Conservation (phyloP, 2,888 invertebrate species). For the Mythimna pallens region DNA sequence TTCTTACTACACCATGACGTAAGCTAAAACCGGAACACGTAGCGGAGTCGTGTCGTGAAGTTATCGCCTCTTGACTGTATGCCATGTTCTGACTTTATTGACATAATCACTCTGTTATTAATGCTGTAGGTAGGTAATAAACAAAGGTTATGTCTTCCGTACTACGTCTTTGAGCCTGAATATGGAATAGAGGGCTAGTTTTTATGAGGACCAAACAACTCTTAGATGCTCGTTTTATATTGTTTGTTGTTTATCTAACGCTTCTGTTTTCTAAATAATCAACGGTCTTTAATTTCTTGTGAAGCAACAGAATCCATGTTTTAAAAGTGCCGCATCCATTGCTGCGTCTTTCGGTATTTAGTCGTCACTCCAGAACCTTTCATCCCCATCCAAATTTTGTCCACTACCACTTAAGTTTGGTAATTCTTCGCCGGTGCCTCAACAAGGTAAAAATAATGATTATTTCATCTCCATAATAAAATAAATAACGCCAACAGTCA, state of each 20-base stretch:
- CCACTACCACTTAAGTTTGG: no score
- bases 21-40: constrained; percentile 24
- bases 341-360: no score
- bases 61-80: constrained; percentile 36
- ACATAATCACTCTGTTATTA: constrained; percentile 53
- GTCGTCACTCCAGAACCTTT: no score
- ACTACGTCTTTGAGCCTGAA: constrained; percentile 35
- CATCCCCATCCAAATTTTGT: no score
- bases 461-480: background rate
- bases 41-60: constrained; percentile 38
- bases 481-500: constrained; percentile 20
- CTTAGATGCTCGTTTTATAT: constrained; percentile 8
- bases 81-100: constrained; percentile 57
- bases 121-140: constrained; percentile 52
- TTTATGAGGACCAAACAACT: constrained; percentile 38
- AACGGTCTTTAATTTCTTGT: no score
- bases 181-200: constrained; percentile 38
- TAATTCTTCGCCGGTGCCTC: no score
- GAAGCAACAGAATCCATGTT: no score
- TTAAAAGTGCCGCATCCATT: no score
- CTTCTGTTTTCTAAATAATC: background rate
- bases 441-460: background rate
- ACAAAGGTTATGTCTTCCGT: constrained; percentile 56
- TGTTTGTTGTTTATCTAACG: background rate
- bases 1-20: constrained; percentile 19